Base-by-base conservation (phyloP, 2,113 vertebrate genomes). In the Mixornis gularis region DNA sequence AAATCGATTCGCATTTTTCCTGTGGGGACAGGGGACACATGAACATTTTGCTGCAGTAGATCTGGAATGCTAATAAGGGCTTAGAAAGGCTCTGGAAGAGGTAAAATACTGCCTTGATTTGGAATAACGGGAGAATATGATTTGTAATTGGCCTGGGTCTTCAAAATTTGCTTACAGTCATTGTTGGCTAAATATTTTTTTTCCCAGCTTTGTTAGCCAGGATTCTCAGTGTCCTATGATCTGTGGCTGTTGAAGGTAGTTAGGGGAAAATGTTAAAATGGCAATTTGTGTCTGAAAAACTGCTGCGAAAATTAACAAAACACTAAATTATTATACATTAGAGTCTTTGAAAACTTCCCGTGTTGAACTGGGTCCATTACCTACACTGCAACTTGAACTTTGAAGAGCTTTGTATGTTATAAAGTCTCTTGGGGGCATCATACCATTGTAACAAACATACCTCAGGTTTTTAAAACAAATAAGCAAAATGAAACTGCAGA, bases 171-270 rank as follows among this genome's bases (percentile, higher is more conserved):
- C 79, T 84, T 91, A 70, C 1, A 22, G 64, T 51, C 63, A 82
- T 81, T 94, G 59, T 82, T 30, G 40, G 40, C 79, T 88, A 88
- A 95, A 84, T 88, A 73, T 36, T 60, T 80, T 82, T 70, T 70
- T 85, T 58, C 34, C 46, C 87, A 85, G 87, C 76, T 95, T 91
- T 85, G 82, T 90, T 85, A 92, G 55, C 59, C 71, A 82, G 68
- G 92, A 74, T 88, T 68, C 65, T 66, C 60, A 90, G 64, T 44
- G 64, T 86, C 93, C 90, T 91, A 25, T 86, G 90, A 84, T 90
- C 90, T 91, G 93, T 83, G 52, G 79, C 85, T 94, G 92, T 84
- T 93, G 44, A 92, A 93, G 72, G 69, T 79, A 92, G 72, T 88
- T 91, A 77, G 79, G 64, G 27, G 64, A 80, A 87, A 92, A 74